These are phyloP conservation scores for Prionailurus bengalensis DNA, from an alignment of 2,113 vertebrate species.

Conservation along the genomic window DNA sequence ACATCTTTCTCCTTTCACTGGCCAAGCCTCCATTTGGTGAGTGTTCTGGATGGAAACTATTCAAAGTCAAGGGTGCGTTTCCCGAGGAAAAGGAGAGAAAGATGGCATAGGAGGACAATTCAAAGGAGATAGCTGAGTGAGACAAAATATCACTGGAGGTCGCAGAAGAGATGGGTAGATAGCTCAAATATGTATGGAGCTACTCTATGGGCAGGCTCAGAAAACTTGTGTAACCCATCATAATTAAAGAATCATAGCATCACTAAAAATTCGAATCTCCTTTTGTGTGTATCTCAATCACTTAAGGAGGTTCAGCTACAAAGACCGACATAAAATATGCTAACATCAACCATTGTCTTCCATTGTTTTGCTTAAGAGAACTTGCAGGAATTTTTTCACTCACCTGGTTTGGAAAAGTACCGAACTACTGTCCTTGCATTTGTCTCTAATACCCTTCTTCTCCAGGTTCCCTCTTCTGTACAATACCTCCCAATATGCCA, in stretches of 20 bases:
- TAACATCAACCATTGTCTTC: background rate
- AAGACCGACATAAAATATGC: background rate
- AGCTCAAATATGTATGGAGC: background rate
- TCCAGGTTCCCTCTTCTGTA: background rate
- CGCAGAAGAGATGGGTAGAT: background rate
- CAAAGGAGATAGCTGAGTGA: background rate
- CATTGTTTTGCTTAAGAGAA: background rate
- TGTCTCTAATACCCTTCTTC: background rate
- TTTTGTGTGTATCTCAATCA: background rate
- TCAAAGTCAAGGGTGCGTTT: background rate
- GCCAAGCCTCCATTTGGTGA: background rate
- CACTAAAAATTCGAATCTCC: conserved; percentile 26
- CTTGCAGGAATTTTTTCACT: background rate
- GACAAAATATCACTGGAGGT: background rate
- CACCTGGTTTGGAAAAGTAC: background rate
- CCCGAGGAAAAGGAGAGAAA: conserved; percentile 4
- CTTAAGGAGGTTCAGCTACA: background rate
- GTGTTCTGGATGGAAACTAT: background rate
- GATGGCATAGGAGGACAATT: background rate
- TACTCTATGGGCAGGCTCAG: background rate
- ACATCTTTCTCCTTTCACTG: background rate
- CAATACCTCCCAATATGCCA: background rate
- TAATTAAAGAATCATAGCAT: background rate
- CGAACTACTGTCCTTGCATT: background rate
- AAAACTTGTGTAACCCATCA: background rate